Base-by-base conservation (phyloP, 2,113 vertebrate species). In the Merops nubicus region DNA sequence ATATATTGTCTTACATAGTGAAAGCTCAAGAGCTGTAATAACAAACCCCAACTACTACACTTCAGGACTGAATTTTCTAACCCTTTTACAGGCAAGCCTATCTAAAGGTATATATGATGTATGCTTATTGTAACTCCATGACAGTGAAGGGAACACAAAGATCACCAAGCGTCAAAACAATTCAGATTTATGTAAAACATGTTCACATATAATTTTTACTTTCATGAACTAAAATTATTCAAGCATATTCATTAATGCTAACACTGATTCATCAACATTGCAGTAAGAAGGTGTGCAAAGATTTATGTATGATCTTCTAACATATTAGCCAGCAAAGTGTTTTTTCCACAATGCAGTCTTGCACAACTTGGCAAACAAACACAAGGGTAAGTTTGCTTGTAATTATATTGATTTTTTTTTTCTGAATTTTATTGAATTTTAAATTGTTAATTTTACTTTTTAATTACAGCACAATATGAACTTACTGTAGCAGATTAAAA, bases 371-470 rank as follows among this genome's bases (percentile, higher is more conserved):
- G 33, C 53, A 91, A 89, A 63, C 47, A 91, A 70, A 95, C 14
- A 65, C 48, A 93, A 56, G 15, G 53, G 11, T 28, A 81, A 93
- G 87, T 89, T 69, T 92, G 42, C 45, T 85, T 90, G 25, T 81
- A 70, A 89, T 84, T 48, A 79, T 87, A 92, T 8, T 60, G 34
- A 80, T 16, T 38, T 68, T 79, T 82, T 88, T 78, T 12, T 42
- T 1, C 33, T 38, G 45, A 80, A 73, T 43, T 36, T 74, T 91
- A 97, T 95, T 74, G 26, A 88, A 82, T 91, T 94, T 90, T 91
- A 94, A 85, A 89, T 91, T 90, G 51, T 89, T 93, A 56, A 74
- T 89, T 96, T 94, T 82, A 79, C 38, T 91, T 96, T 73, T 88
- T 92, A 92, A 96, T 96, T 87, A 89, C 1, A 15, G 18, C 18